Conservation (phyloP, 2,113 vertebrate species). For the Datnioides undecimradiatus region DNA sequence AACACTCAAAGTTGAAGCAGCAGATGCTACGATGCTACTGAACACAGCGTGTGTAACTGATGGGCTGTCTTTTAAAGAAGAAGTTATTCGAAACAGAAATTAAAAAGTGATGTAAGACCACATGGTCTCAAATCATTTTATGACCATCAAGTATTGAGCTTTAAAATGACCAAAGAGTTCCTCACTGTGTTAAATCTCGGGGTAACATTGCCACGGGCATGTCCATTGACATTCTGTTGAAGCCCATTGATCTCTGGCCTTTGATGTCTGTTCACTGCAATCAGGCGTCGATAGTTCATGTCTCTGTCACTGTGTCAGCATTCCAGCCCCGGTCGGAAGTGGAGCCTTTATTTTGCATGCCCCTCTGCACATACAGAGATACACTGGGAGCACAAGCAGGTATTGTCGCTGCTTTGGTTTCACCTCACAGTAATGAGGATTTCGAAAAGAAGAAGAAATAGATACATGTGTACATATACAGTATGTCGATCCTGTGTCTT, state of each 20-base stretch:
- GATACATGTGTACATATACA: too few species aligned
- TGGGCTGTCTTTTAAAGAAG: too few species aligned
- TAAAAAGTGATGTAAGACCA: not conserved
- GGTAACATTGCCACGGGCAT: conserved; percentile 46
- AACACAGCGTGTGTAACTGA: too few species aligned
- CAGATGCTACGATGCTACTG: too few species aligned
- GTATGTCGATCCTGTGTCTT: too few species aligned
- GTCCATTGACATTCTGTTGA: conserved; percentile 65
- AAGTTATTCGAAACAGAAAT: not conserved
- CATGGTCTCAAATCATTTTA: conserved; percentile 1
- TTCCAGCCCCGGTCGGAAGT: not conserved
- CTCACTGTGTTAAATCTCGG: conserved; percentile 27
- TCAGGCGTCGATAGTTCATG: conserved; percentile 22
- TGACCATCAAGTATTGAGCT: conserved; percentile 8
- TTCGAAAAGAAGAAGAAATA: too few species aligned
- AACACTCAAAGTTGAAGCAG: too few species aligned
- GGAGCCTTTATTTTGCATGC: not conserved
- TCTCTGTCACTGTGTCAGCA: conserved; percentile 46
- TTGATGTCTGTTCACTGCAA: conserved; percentile 38
- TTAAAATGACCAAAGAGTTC: conserved; percentile 9
- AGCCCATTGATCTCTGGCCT: conserved; percentile 60
- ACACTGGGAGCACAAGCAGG: not conserved
- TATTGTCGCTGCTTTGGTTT: too few species aligned
- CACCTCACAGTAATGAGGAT: too few species aligned
- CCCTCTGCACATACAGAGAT: not conserved